Conservation (phyloP, 2,888 invertebrate genomes). For the Scaptomyza polygonia region DNA sequence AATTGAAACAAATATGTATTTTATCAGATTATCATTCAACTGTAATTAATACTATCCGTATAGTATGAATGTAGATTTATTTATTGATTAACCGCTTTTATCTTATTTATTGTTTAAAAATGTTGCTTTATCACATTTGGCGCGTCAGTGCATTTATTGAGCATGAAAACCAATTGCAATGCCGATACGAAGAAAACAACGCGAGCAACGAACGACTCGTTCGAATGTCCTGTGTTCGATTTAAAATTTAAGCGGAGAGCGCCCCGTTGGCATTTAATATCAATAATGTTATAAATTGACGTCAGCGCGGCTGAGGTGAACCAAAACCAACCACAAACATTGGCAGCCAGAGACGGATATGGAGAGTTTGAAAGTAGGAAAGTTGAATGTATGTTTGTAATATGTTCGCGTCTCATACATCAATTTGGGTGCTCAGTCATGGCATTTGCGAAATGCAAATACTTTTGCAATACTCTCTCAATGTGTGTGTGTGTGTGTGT, state of each 20-base stretch:
- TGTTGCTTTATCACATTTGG: slow-evolving; percentile 57
- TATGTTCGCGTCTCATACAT: slow-evolving; percentile 59
- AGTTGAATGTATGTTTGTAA: slow-evolving; percentile 10
- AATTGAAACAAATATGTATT: background rate
- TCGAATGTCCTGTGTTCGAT: slow-evolving; percentile 22
- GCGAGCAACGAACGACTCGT: slow-evolving; percentile 7
- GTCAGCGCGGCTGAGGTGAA: slow-evolving; percentile 9
- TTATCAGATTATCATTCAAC: slow-evolving; percentile 17
- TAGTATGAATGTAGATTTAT: background rate
- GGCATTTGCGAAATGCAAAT: slow-evolving; percentile 66
- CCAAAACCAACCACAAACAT: background rate
- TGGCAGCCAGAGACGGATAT: background rate
- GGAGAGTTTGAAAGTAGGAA: slow-evolving; percentile 2
- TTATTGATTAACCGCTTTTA: slow-evolving; percentile 27
- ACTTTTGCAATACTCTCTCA: slow-evolving; percentile 50
- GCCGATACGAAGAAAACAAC: slow-evolving; percentile 22
- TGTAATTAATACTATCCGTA: slow-evolving; percentile 4
- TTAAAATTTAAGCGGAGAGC: slow-evolving; percentile 48
- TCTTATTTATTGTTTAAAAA: slow-evolving; percentile 59
- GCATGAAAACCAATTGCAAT: slow-evolving; percentile 54
- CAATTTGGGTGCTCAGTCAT: slow-evolving; percentile 56
- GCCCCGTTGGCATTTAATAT: slow-evolving; percentile 54
- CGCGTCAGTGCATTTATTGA: slow-evolving; percentile 56
- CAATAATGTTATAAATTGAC: slow-evolving; percentile 68
- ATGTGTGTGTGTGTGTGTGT: slow-evolving; percentile 10